Evolutionary conservation across 2,888 invertebrate genomes (phyloP), one percentile per base, ranked within the genome.

Genomic region (Luperina nickerlii): DNA sequence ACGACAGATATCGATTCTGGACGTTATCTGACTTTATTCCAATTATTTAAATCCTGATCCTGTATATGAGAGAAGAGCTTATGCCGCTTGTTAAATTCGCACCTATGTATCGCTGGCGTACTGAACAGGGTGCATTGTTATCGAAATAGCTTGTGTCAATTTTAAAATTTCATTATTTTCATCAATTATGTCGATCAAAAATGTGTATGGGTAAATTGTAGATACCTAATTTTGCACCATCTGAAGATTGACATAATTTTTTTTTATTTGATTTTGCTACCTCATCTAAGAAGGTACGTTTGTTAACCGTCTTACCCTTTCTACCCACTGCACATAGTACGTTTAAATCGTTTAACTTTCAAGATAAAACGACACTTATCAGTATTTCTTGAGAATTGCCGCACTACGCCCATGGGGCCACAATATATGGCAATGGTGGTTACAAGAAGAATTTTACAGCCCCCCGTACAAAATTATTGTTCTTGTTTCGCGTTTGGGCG

Each of bases 311-410:
- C 83, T 83, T 32, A 27, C 24, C 54, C 32, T n/a, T 11, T 38
- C 51, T n/a, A 9, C 42, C 11, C 24, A 42, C 48, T 74, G 42
- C 72, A 75, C 62, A 42, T 62, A 72, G 67, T 69, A 87, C 85
- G 84, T 85, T 90, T 86, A 90, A 92, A 90, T 89, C 89, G 91
- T 87, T 89, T 87, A 91, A 92, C 86, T 91, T 91, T 86, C 74
- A 82, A 88, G 82, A 86, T 88, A 78, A 84, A 82, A 82, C 82
- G 82, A 79, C 86, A 88, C 79, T 83, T 89, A 86, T 89, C 87
- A 89, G 90, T 89, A 89, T 85, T 89, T 88, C 87, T 87, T 87
- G 82, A 84, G 86, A 78, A 90, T 71, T 84, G 69, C 80, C 75
- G 27, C 83, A 88, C 79, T 78, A 74, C 75, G 54, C 89, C 83